Conservation (phyloP, 1,140 invertebrate species). For the Saccostrea cuccullata region DNA sequence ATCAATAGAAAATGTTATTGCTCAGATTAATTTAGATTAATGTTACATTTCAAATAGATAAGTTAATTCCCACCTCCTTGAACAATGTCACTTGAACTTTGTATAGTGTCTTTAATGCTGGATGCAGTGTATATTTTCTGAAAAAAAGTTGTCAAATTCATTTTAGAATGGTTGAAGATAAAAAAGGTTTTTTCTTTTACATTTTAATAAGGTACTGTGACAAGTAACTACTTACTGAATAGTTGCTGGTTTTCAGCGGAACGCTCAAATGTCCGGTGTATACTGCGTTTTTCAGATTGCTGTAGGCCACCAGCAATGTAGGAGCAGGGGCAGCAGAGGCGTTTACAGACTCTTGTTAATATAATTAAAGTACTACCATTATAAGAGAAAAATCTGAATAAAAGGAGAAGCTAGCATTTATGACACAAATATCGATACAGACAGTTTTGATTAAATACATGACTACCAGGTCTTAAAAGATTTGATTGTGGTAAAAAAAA, state of each 20-base stretch:
- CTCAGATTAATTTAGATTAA: background rate
- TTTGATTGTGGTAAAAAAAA: background rate
- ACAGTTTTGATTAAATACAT: too few species aligned
- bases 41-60: background rate
- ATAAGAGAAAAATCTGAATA: too few species aligned
- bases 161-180: too few species aligned
- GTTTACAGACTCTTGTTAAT: conserved; percentile 55
- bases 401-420: too few species aligned
- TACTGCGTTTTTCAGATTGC: conserved; percentile 57
- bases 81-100: background rate
- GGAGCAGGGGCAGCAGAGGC: conserved; percentile 41
- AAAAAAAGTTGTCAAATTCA: background rate
- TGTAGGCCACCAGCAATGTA: conserved; percentile 49
- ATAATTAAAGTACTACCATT: background rate
- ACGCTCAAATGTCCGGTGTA: conserved; percentile 55
- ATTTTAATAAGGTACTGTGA: background rate
- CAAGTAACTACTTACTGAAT: conserved; percentile 8
- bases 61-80: conserved; percentile 41
- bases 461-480: too few species aligned
- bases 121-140: conserved; percentile 41
- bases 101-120: conserved; percentile 41
- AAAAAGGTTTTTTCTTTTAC: too few species aligned
- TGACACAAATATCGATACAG: too few species aligned
- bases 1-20: too few species aligned
- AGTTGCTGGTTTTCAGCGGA: conserved; percentile 39